These are phyloP conservation scores for Tachysurus fulvidraco DNA, from an alignment of 2,113 vertebrate genomes.

Conservation along the genomic window DNA sequence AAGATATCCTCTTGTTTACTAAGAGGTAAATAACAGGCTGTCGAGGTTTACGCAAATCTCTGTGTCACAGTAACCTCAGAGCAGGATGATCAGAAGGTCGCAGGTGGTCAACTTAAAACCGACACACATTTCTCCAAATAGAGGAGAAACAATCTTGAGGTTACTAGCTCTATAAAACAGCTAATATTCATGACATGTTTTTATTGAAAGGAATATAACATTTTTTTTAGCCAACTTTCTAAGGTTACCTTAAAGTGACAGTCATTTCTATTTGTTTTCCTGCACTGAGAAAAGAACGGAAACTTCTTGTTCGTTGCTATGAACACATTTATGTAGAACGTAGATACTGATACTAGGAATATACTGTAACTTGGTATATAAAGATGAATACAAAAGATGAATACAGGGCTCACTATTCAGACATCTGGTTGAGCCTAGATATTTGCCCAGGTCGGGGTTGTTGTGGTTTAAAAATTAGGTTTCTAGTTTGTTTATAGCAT, in stretches of 20 bases:
- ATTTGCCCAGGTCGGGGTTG: not conserved
- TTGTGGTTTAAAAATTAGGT: not conserved
- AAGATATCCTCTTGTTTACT: constrained; percentile 49
- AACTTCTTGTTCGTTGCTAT: not conserved
- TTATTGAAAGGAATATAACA: not conserved
- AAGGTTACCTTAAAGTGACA: not conserved
- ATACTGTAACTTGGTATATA: not conserved
- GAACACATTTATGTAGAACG: not conserved
- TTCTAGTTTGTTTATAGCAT: not conserved
- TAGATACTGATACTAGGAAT: not conserved
- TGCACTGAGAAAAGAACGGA: not conserved
- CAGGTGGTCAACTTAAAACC: not conserved
- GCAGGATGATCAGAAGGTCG: not conserved
- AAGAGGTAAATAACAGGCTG: constrained; percentile 40
- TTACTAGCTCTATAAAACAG: not conserved
- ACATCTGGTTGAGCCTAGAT: not conserved
- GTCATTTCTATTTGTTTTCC: not conserved
- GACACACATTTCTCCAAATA: not conserved
- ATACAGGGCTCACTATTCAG: not conserved
- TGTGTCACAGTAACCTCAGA: constrained; percentile 3
- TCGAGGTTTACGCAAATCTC: constrained; percentile 36
- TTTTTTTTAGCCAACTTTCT: not conserved
- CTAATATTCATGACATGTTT: not conserved
- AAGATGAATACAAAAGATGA: not conserved
- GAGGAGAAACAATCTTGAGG: not conserved